A percentile compares a stretch with the other conserved stretches of the same genome.
These are phyloP conservation scores for Chroicocephalus ridibundus DNA, from an alignment of 2,113 vertebrate species.

Conservation along the genomic window DNA sequence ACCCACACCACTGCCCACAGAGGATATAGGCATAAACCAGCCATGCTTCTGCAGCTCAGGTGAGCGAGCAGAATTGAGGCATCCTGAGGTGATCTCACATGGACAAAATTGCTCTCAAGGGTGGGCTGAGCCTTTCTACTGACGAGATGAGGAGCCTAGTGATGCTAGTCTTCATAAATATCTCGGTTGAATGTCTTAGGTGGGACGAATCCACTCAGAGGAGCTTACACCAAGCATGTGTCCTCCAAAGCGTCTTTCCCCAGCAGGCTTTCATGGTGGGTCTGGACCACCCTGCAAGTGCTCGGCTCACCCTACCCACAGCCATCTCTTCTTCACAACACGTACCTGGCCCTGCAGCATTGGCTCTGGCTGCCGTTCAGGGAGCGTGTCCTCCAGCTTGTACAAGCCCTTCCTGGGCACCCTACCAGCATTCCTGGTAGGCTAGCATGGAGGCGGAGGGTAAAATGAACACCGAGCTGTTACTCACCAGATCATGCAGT, in stretches of 20 bases:
- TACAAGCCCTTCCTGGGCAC: not conserved
- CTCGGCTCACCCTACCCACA: not conserved
- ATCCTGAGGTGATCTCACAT: not conserved
- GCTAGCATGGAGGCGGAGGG: not conserved
- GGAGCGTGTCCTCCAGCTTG: not conserved
- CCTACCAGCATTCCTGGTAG: rapidly evolving
- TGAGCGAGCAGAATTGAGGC: not conserved
- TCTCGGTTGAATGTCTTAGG: not conserved
- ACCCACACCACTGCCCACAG: not conserved
- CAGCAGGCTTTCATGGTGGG: not conserved
- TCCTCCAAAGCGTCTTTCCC: not conserved
- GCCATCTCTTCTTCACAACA: not conserved
- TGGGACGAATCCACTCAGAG: rapidly evolving
- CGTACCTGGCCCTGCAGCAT: not conserved
- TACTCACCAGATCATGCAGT: not conserved
- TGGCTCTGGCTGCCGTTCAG: not conserved
- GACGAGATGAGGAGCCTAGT: not conserved
- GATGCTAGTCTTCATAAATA: not conserved
- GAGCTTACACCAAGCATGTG: not conserved
- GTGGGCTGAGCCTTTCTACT: not conserved
- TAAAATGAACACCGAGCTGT: not conserved
- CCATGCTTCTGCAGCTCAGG: not conserved
- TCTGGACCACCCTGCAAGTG: not conserved
- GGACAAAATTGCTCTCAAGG: not conserved
- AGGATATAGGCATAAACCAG: not conserved